Evolutionary conservation across 2,888 invertebrate genomes (phyloP).

Genomic region (Caenorhabditis virilis): DNA sequence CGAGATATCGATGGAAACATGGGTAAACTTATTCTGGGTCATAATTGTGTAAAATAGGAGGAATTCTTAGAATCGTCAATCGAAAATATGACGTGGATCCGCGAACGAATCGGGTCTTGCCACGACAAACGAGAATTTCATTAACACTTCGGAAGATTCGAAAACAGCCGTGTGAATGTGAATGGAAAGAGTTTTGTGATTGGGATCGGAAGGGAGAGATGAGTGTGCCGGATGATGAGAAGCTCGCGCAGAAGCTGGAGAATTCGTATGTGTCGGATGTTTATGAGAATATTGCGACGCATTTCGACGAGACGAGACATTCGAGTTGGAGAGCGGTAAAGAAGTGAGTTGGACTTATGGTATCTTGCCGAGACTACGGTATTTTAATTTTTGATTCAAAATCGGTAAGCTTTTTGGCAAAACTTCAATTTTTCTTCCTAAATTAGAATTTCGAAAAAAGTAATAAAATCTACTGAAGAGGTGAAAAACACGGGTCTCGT

Average conservation of each 20-base stretch:
- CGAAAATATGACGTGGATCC: constrained; percentile 80
- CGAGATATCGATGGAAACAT: constrained; percentile 92
- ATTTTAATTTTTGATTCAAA: not conserved
- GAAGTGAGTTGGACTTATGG: too few relatives aligned
- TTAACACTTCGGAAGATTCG: constrained; percentile 71
- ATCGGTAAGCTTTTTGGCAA: not conserved
- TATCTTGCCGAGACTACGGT: too few relatives aligned
- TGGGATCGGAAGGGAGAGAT: constrained; percentile 63
- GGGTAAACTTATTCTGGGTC: constrained; percentile 68
- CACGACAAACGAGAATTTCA: constrained; percentile 68
- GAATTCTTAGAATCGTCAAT: constrained; percentile 76
- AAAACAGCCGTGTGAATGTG: constrained; percentile 60
- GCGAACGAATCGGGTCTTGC: constrained; percentile 45
- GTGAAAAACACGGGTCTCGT: not conserved
- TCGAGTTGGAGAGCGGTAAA: constrained; percentile 90
- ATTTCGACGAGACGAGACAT: constrained; percentile 92
- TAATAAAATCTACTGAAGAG: not conserved
- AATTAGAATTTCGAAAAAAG: not conserved
- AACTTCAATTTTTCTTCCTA: not conserved
- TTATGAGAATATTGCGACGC: constrained; percentile 89
- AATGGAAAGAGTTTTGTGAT: constrained; percentile 64
- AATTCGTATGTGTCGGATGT: constrained; percentile 72
- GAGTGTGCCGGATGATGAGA: constrained; percentile 46
- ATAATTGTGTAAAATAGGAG: not conserved
- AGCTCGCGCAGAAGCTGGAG: constrained; percentile 46